Percentiles rank a stretch among this genome's conserved stretches.
Conservation (phyloP, 2,888 invertebrate species). For the Spisula subtruncata region DNA sequence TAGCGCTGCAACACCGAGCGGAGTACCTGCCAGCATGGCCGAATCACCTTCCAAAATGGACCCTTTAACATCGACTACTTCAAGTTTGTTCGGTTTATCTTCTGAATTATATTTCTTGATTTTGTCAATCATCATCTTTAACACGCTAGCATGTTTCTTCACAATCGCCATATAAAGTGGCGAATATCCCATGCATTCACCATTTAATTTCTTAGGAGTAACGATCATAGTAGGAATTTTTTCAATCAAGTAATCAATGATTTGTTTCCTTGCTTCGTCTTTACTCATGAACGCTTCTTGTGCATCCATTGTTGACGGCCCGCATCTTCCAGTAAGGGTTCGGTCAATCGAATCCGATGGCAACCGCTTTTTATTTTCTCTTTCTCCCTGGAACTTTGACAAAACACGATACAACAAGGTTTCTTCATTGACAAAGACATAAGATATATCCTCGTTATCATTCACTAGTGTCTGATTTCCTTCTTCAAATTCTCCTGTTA, state of each 20-base stretch:
- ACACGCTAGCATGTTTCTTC: background rate
- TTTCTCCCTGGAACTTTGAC: background rate
- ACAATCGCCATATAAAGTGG: slow-evolving; percentile 37
- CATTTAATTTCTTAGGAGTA: background rate
- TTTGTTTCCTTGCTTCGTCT: background rate
- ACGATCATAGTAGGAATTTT: background rate
- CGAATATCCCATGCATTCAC: background rate
- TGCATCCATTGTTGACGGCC: background rate
- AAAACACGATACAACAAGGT: slow-evolving; percentile 13
- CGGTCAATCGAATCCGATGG: no score
- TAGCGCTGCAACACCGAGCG: slow-evolving; percentile 24
- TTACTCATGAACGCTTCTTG: background rate
- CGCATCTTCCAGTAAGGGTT: no score
- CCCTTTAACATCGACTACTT: background rate
- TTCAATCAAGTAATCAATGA: background rate
- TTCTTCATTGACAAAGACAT: background rate
- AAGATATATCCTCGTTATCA: background rate
- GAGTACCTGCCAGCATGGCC: slow-evolving; percentile 10
- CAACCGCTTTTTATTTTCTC: background rate
- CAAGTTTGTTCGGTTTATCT: background rate
- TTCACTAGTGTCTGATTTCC: no score
- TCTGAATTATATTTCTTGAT: no score
- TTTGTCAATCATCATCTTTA: background rate
- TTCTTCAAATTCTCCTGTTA: no score
- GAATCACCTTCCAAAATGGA: background rate